A percentile compares a stretch with the other conserved stretches of the same genome.
These are phyloP conservation scores for Festucalex cinctus DNA, from an alignment of 2,113 vertebrate species.

Conservation along the genomic window DNA sequence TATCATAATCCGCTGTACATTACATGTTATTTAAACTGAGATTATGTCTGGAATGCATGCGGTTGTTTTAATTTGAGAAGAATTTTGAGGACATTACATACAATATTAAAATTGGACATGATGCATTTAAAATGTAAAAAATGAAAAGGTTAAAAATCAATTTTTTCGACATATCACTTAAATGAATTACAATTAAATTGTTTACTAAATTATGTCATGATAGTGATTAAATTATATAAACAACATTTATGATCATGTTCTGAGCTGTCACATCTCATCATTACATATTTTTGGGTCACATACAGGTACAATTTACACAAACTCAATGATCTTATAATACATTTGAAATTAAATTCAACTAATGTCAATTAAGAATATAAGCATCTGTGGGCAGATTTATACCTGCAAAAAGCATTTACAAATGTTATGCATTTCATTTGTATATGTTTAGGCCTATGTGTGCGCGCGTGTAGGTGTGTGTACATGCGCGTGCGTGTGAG, in stretches of 20 bases:
- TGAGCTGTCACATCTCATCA: neutral
- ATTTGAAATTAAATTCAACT: no score
- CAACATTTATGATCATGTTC: neutral
- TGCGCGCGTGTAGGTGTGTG: slow-evolving; percentile 8
- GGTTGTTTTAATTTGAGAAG: slow-evolving; percentile 11
- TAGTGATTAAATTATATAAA: neutral
- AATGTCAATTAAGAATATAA: neutral
- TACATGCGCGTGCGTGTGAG: slow-evolving; percentile 5
- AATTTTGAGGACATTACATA: slow-evolving; percentile 35
- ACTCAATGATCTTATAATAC: no score
- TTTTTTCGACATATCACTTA: neutral
- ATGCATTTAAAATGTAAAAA: slow-evolving; percentile 21
- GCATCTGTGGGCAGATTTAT: neutral
- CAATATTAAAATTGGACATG: slow-evolving; percentile 29
- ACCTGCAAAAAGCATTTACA: slow-evolving; percentile 33
- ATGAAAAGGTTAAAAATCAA: neutral
- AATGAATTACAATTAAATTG: neutral
- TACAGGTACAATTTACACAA: no score
- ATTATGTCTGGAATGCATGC: slow-evolving; percentile 40
- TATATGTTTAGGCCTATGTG: slow-evolving; percentile 2
- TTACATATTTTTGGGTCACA: neutral
- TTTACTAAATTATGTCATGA: neutral
- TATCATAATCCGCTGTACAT: neutral
- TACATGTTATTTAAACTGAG: slow-evolving; percentile 7
- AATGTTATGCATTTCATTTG: slow-evolving; percentile 13